Percentiles rank a stretch among this genome's conserved stretches.
Conservation (phyloP, 2,888 invertebrate species). For the Drosophila pegasa region DNA sequence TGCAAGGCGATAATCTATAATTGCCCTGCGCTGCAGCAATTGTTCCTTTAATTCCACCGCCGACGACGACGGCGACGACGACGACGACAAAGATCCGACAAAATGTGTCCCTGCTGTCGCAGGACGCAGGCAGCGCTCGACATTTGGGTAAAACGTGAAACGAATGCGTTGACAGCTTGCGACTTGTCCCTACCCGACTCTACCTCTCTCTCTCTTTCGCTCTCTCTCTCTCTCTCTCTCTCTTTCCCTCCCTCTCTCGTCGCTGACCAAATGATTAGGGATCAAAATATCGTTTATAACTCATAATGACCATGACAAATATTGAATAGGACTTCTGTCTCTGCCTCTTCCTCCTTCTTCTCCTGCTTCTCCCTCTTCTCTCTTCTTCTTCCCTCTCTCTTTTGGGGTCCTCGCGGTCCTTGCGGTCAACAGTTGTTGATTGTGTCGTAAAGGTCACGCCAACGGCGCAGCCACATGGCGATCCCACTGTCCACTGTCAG, state of each 20-base stretch:
- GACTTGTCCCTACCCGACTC: too few species aligned
- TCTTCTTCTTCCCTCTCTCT: not conserved
- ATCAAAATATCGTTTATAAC: constrained; percentile 78
- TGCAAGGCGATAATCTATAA: constrained; percentile 77
- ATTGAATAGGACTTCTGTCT: constrained; percentile 42
- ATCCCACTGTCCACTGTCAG: constrained; percentile 27
- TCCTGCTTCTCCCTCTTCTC: not conserved
- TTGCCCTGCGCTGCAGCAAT: constrained; percentile 75
- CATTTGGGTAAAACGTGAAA: constrained; percentile 74
- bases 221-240: constrained; percentile 14
- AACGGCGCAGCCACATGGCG: constrained; percentile 58
- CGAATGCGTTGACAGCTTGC: constrained; percentile 77
- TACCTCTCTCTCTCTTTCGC: too few species aligned
- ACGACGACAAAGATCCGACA: constrained; percentile 37
- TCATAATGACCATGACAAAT: constrained; percentile 76
- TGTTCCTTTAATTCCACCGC: constrained; percentile 75
- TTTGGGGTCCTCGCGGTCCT: not conserved
- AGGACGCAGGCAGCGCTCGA: constrained; percentile 2
- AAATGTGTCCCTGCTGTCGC: constrained; percentile 64
- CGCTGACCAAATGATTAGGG: constrained; percentile 65
- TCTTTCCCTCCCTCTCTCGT: constrained; percentile 6
- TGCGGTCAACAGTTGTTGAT: constrained; percentile 64
- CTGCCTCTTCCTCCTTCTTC: too few species aligned
- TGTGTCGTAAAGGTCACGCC: constrained; percentile 53
- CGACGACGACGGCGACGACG: constrained; percentile 44